Percentiles rank a stretch among this genome's conserved stretches.
These are phyloP conservation scores for Myotis pilosus DNA, from an alignment of 2,797 vertebrate species.

Conservation along the genomic window DNA sequence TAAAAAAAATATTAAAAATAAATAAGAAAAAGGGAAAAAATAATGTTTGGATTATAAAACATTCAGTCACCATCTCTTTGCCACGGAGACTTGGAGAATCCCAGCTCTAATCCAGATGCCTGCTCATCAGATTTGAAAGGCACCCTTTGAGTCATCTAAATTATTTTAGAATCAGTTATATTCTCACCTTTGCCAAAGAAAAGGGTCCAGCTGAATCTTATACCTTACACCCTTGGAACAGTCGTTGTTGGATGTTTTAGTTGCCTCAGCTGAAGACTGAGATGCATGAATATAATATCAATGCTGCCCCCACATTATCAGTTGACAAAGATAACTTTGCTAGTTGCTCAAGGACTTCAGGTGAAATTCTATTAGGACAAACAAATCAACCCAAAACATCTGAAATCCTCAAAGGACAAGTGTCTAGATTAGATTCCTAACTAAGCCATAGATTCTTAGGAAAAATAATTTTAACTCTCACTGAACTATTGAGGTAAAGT, in stretches of 20 bases:
- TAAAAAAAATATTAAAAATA: too few relatives aligned
- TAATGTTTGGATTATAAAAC: background rate
- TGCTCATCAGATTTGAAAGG: constrained; percentile 7
- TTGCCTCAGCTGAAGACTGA: background rate
- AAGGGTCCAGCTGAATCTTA: background rate
- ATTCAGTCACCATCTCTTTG: background rate
- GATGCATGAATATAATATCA: background rate
- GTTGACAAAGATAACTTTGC: background rate
- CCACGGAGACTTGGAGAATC: background rate
- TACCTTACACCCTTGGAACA: background rate
- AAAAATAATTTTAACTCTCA: background rate
- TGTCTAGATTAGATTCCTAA: background rate
- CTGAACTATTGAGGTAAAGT: background rate
- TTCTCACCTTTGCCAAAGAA: background rate
- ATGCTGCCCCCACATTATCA: background rate
- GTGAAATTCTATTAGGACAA: background rate
- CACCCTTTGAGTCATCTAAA: background rate
- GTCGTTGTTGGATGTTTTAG: background rate
- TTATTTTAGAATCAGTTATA: background rate
- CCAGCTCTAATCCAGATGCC: background rate
- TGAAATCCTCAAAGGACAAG: background rate
- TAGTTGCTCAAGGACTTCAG: background rate
- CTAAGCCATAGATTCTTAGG: background rate
- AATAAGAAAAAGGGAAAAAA: background rate
- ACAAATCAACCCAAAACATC: background rate